These are phyloP conservation scores for Coleophora flavipennella DNA, from an alignment of 2,888 invertebrate species.

Conservation along the genomic window DNA sequence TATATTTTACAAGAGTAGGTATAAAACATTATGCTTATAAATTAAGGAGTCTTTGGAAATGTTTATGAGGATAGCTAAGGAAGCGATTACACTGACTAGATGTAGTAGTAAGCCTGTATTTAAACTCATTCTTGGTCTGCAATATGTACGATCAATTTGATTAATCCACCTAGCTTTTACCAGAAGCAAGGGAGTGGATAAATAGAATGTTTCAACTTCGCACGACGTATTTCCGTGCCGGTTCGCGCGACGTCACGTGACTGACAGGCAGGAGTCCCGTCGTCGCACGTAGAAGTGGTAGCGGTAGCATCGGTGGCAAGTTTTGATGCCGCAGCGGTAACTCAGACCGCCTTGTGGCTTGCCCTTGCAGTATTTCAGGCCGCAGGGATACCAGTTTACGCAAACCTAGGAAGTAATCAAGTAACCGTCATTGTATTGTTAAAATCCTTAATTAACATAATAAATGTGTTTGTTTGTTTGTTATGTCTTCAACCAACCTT, in stretches of 20 bases:
- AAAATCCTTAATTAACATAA: no score
- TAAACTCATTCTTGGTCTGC: no score
- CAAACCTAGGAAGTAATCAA: constrained; percentile 70
- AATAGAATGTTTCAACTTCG: constrained; percentile 9
- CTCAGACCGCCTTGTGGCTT: constrained; percentile 77
- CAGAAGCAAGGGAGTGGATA: constrained; percentile 19
- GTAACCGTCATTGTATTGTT: no score
- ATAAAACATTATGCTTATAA: constrained; percentile 22
- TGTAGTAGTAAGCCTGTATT: no score
- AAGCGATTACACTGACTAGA: constrained; percentile 2
- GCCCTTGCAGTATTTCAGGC: constrained; percentile 93
- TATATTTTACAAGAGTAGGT: constrained; percentile 39
- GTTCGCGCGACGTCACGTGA: constrained; percentile 42
- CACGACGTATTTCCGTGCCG: no score
- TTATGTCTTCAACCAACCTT: no score
- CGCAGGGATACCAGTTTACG: constrained; percentile 97
- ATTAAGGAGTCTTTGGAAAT: constrained; percentile 13
- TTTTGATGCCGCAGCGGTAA: constrained; percentile 97
- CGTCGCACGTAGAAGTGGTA: constrained; percentile 89
- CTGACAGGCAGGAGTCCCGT: constrained; percentile 73
- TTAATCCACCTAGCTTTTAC: not conserved
- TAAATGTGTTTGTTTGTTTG: no score
- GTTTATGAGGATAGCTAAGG: constrained; percentile 18
- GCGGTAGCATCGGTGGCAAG: constrained; percentile 90
- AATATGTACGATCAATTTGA: no score